Base-by-base conservation (phyloP, 2,888 invertebrate species). In the Endotricha flammealis region DNA sequence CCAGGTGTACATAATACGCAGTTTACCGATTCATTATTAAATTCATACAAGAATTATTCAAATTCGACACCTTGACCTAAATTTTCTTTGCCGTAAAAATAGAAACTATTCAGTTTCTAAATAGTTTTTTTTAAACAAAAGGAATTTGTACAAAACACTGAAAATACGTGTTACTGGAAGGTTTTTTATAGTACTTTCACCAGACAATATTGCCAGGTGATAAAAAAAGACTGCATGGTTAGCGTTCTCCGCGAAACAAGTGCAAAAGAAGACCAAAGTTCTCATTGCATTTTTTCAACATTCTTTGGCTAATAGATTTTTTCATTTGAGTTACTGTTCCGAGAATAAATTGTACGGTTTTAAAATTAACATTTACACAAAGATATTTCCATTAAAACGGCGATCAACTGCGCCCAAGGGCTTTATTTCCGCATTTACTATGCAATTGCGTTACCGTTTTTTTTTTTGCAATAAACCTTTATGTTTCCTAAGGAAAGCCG, bases 291-390 rank as follows among this genome's bases (percentile, higher is more conserved):
- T 59, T 60, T 57, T 62, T 52, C 52, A 57, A 57, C 50, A 57
- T 49, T 61, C 57, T 48, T n/a, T 44, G 41, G 57, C 54, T 72
- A 72, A 72, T 72, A 71, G 65, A 64, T 74, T 70, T 72, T 65
- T 68, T 63, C 50, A 57, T 56, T 47, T 50, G 54, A 55, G 53
- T n/a, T n/a, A n/a, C 53, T 48, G 55, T 39, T 48, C 54, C 44
- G 47, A 46, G 57, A 65, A 60, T 58, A 59, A 63, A 60, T 53
- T 53, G 49, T 46, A 40, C 47, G 56, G 56, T 67, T 65, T 65
- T 54, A 41, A 42, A 70, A 72, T 74, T 69, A 70, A 70, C 70
- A 72, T 72, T 69, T 65, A 59, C 60, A 64, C 67, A 65, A 69
- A 70, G 59, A 67, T 64, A 62, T 67, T 64, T 64, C 61, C 68